These are phyloP conservation scores for Gambusia holbrooki DNA, from an alignment of 2,113 vertebrate genomes.

Conservation along the genomic window DNA sequence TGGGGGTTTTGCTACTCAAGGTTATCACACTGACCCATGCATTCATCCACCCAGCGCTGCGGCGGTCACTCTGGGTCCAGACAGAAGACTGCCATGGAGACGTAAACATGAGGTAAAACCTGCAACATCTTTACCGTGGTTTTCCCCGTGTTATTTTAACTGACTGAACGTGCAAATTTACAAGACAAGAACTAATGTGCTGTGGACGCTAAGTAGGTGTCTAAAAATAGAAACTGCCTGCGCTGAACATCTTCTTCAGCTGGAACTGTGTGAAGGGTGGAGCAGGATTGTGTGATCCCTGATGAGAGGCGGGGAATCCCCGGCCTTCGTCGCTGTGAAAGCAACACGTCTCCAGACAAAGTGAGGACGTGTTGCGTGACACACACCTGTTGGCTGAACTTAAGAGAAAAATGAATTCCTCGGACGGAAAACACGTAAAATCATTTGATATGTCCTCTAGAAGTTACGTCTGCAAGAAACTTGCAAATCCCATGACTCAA, in stretches of 20 bases:
- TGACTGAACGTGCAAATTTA: neutral
- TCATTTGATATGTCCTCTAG: neutral
- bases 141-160: neutral
- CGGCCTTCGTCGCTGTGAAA: constrained; percentile 18
- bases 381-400: constrained; percentile 40
- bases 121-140: neutral
- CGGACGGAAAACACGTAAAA: constrained; percentile 5
- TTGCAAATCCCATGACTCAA: neutral
- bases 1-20: neutral
- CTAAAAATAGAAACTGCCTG: neutral
- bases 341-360: constrained; percentile 25
- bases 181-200: neutral
- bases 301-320: constrained; percentile 45
- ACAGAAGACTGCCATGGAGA: constrained; percentile 33
- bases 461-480: neutral
- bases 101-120: constrained; percentile 22
- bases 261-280: neutral
- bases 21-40: too few relatives aligned
- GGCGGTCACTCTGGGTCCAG: neutral
- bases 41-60: neutral
- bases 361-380: constrained; percentile 16
- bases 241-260: neutral
- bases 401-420: constrained; percentile 11
- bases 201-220: neutral
- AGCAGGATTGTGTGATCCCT: neutral